Evolutionary conservation across 2,113 vertebrate species (phyloP).

Genomic region (Paratilapia polleni): DNA sequence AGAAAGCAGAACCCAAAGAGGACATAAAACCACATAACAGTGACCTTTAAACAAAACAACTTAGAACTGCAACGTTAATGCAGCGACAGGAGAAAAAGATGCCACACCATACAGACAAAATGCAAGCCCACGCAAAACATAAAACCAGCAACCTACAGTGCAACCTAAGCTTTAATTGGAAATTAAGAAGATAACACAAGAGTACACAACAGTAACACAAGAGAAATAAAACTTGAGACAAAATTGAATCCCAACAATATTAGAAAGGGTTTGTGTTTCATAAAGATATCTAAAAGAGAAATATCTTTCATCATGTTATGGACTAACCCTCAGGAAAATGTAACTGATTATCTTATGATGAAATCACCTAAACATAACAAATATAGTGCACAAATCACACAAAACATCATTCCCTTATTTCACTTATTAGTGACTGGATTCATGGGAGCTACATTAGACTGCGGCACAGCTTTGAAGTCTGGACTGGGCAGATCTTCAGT

Average conservation of each 20-base stretch:
- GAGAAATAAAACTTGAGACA: conserved; percentile 39
- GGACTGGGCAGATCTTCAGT: conserved; percentile 73
- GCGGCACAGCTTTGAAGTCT: conserved; percentile 66
- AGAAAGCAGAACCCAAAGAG: conserved; percentile 48
- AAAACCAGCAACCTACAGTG: conserved; percentile 69
- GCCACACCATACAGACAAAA: conserved; percentile 51
- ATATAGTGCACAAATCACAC: conserved; percentile 39
- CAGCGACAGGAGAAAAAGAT: conserved; percentile 36
- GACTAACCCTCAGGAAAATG: conserved; percentile 41
- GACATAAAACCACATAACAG: conserved; percentile 49
- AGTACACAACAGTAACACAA: conserved; percentile 60
- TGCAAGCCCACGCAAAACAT: conserved; percentile 75
- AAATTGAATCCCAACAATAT: conserved; percentile 6
- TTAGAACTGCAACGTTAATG: conserved; percentile 32
- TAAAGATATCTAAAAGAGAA: conserved; percentile 18
- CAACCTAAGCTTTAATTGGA: conserved; percentile 75
- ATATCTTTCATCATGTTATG: conserved; percentile 7
- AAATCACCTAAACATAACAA: conserved; percentile 38
- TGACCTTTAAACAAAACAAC: conserved; percentile 36
- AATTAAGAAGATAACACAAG: conserved; percentile 58
- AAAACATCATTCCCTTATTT: conserved; percentile 52
- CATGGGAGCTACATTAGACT: conserved; percentile 34
- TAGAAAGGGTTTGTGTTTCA: conserved; percentile 23
- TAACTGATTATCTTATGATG: conserved; percentile 24
- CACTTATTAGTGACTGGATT: conserved; percentile 7